Percentiles rank a stretch among this genome's conserved stretches.
Conservation (phyloP, 2,888 invertebrate species). For the Nomada ruficornis region DNA sequence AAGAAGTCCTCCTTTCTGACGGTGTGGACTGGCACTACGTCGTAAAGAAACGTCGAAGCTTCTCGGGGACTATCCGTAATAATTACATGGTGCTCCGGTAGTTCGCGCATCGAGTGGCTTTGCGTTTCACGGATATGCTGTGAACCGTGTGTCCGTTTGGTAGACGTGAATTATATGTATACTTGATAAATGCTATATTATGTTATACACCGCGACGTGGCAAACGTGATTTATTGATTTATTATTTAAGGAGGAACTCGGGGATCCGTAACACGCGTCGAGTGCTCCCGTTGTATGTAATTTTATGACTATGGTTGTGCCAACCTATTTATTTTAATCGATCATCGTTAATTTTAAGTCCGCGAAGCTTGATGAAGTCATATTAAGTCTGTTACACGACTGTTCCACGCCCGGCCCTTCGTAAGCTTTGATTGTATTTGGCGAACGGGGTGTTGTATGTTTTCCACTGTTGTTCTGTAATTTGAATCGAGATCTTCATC, state of each 20-base stretch:
- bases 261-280: constrained; percentile 22
- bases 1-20: constrained; percentile 19
- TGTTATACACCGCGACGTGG: neutral
- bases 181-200: constrained; percentile 29
- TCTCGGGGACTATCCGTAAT: constrained; percentile 10
- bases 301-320: constrained; percentile 71
- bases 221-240: constrained; percentile 30
- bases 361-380: constrained; percentile 7
- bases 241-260: constrained; percentile 24
- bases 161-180: neutral
- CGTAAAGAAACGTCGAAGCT: neutral
- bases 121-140: constrained; percentile 26
- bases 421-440: neutral
- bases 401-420: neutral
- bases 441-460: too few species aligned
- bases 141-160: constrained; percentile 27
- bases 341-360: constrained; percentile 44
- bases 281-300: constrained; percentile 54
- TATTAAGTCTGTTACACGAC: neutral
- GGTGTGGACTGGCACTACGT: too few species aligned
- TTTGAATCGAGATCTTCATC: too few species aligned
- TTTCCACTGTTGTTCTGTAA: too few species aligned
- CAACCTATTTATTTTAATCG: constrained; percentile 69
- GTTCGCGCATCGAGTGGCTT: constrained; percentile 17
- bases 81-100: constrained; percentile 28